Evolutionary conservation across 1,140 invertebrate genomes (phyloP), one percentile per base, ranked within the genome.

Genomic region (Bilobella aurantiaca): DNA sequence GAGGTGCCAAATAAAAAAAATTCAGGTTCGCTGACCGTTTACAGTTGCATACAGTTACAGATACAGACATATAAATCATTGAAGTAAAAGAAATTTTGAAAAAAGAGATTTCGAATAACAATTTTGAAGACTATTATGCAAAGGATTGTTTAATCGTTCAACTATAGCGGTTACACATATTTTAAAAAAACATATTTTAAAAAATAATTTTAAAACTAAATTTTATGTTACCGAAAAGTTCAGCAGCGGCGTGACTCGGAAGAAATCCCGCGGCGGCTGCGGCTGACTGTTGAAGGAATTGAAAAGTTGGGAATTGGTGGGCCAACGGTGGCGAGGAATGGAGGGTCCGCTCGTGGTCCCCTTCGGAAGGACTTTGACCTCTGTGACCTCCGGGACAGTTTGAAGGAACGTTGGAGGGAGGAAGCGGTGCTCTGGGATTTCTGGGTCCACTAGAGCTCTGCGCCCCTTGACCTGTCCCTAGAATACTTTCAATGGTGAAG

Each of bases 401-500:
- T 12, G 49, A 53, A 16, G 14, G 14, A 53, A 12, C 25, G 49
- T 42, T 42, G 34, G 34, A 8, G 18, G 34, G 18, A 42, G 34
- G 8, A 12, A 18, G 3, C 49, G 14, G 14, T 23, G 23, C 21
- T 8, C 21, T 23, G 25, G 14, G 23, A 25, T 62, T 34, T 42
- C 25, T 62, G 34, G 37, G 31, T 42, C 3, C 37, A 62, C 37
- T 37, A 18, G 21, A 8, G 34, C 34, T 18, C 8, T 42, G 34
- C 34, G 34, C 18, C 8, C 34, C 18, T 53, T 18, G 23, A 23
- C 25, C 25, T 53, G 37, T 65, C 42, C 57, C 58, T 21, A 67
- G 28, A 58, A 67, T 67, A 37, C 61, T 67, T 25, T 67, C 66
- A 32, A 67, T 75, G 69, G 65, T 62, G 60, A 60, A 73, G 62